Evolutionary conservation across 2,888 invertebrate genomes (phyloP), one percentile per base, ranked within the genome.

Genomic region (Drosophila kambysellisi): DNA sequence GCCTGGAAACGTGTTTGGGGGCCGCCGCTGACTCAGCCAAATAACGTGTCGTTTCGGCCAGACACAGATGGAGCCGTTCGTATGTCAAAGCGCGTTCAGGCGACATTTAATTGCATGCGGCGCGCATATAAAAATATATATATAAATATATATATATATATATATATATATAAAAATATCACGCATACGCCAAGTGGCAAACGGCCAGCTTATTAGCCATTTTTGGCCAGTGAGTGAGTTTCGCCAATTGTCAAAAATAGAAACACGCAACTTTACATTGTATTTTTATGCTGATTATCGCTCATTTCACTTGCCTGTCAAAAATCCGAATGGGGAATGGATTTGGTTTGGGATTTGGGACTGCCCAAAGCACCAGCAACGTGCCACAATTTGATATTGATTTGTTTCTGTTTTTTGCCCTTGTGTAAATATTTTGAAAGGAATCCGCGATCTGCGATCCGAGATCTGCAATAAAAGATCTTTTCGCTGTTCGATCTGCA

Each of bases 341-440:
- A 15, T 35, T 35, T 41, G 32, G 5, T 6, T 50, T 32, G 39
- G 17, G 8, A 39, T 4, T 4, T 46, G 46, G 20, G 7, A 46
- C 7, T 46, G 46, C 12, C 20, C 4, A 20, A 20, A 20, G 46
- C 46, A 25, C 8, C 1, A 15, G 46, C 46, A 25, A 25, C 29
- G 54, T 56, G 73, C 61, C 61, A 30, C 63, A 81, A 53, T 59
- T 58, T 46, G 37, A 39, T 50, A n/a, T 67, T 54, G 33, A 37
- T 53, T 33, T 46, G 30, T 46, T 46, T 46, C 25, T 46, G 25
- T 46, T 15, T 8, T 25, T 68, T 54, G 82, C 82, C 83, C 83
- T 83, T 83, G 83, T 73, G 66, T 81, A 85, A 84, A 85, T 83
- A 81, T 83, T 83, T 83, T 83, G 85, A 85, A 83, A 81, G 83